phyloP scores from a whole-genome alignment of 2,888 invertebrate genomes.

The Hirtodrosophila duncani region DNA sequence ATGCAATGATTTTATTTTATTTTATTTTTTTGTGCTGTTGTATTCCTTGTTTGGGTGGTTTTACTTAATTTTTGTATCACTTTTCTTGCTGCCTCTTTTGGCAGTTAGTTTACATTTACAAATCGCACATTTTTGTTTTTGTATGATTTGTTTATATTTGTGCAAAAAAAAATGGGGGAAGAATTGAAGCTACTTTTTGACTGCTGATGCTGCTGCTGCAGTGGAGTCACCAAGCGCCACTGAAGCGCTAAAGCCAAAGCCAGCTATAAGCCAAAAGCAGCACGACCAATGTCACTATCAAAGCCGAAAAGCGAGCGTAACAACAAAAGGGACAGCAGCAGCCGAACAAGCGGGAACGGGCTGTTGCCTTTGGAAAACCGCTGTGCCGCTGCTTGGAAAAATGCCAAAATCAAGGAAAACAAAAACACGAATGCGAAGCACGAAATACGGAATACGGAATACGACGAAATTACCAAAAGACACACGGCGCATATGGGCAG shows the following conservation, averaged over 20 bases:
- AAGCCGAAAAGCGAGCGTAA: conserved; percentile 25
- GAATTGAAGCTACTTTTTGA: no score
- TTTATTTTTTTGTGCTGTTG: conserved; percentile 14
- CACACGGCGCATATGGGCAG: no score
- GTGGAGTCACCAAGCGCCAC: background rate
- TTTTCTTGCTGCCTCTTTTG: conserved; percentile 2
- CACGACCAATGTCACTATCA: conserved; percentile 48
- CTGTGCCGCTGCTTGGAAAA: no score
- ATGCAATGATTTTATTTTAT: conserved; percentile 51
- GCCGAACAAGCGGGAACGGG: no score
- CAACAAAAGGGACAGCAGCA: no score
- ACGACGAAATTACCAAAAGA: no score
- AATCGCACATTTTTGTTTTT: background rate
- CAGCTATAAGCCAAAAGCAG: conserved; percentile 41
- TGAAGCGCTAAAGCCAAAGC: background rate
- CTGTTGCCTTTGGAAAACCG: no score
- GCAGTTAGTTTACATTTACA: background rate
- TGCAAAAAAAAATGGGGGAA: background rate
- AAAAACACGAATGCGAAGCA: no score
- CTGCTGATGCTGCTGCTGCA: conserved; percentile 1
- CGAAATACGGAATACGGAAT: no score
- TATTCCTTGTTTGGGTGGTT: background rate
- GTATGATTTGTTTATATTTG: background rate
- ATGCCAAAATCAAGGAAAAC: no score
- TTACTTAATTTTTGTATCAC: background rate